phyloP scores from a whole-genome alignment of 2,113 vertebrate genomes.

The Megaceryle torquata region DNA sequence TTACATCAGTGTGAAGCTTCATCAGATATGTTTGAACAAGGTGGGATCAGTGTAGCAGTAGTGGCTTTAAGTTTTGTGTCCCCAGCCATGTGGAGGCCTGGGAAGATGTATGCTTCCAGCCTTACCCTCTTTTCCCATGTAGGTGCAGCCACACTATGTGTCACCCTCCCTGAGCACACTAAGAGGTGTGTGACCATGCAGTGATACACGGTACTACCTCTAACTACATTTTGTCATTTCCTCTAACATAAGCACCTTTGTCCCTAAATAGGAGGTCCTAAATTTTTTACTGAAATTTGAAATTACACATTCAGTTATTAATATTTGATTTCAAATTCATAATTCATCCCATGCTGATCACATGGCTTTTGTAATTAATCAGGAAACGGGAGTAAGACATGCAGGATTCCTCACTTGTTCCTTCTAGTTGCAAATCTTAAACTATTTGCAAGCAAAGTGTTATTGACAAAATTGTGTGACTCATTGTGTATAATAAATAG shows the following conservation, averaged over 20 bases:
- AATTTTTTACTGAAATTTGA: background rate
- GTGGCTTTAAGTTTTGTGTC: background rate
- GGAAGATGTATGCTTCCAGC: background rate
- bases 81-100: background rate
- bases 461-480: constrained; percentile 30
- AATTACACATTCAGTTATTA: background rate
- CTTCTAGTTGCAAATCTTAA: background rate
- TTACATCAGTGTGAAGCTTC: background rate
- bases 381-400: background rate
- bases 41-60: background rate
- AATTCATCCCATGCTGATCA: background rate
- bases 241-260: background rate
- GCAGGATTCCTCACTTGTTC: background rate
- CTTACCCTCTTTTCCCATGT: background rate
- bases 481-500: constrained; percentile 27
- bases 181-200: background rate
- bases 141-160: background rate
- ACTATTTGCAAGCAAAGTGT: background rate
- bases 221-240: background rate
- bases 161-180: background rate
- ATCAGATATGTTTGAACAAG: background rate
- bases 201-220: background rate
- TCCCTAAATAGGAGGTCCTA: background rate
- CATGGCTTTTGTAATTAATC: background rate
- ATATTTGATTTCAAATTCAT: background rate